Conservation (phyloP, 2,113 vertebrate genomes). For the Corythornis cristatus region DNA sequence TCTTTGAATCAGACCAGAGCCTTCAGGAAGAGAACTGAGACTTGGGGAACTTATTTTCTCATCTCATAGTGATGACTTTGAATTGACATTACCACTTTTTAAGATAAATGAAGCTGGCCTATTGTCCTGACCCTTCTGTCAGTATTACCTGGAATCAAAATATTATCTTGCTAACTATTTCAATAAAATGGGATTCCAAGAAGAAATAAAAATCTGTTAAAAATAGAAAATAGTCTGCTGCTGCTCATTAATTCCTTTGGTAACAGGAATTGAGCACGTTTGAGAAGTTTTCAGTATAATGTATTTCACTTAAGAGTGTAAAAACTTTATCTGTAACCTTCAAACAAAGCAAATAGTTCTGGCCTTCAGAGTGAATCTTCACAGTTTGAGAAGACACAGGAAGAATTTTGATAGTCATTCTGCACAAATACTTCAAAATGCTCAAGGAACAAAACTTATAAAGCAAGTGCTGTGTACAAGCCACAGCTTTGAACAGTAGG, state of each 20-base stretch:
- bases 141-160: neutral
- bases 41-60: neutral
- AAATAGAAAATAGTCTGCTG: neutral
- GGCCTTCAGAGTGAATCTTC: neutral
- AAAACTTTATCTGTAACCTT: neutral
- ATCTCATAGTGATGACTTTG: neutral
- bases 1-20: neutral
- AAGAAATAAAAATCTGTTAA: neutral
- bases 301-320: neutral
- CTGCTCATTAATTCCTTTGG: neutral
- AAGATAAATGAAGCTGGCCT: neutral
- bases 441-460: neutral
- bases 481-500: neutral
- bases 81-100: neutral
- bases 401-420: neutral
- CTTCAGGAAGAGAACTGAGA: constrained; percentile 3
- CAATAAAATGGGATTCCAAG: neutral
- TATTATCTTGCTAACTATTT: neutral
- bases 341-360: constrained; percentile 6
- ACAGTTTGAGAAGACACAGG: neutral
- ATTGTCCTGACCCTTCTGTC: neutral
- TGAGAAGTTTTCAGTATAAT: neutral
- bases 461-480: neutral
- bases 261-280: neutral
- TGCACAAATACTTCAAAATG: neutral